Evolutionary conservation across 2,113 vertebrate species (phyloP).

Genomic region (Pipra filicauda): DNA sequence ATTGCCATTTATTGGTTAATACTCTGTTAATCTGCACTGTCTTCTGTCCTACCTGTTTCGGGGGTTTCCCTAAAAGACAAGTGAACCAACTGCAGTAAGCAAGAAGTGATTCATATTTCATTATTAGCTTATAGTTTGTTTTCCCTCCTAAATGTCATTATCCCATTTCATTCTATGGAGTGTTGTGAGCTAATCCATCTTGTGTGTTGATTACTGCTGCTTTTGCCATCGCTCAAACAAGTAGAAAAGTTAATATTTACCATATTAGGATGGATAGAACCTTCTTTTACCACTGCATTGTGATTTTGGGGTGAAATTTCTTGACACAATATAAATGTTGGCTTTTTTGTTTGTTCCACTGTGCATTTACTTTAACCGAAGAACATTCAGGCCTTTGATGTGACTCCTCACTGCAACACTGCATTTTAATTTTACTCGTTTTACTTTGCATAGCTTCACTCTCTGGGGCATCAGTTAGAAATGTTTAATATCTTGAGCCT

Average conservation of each 20-base stretch:
- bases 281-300: neutral
- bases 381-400: neutral
- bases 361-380: neutral
- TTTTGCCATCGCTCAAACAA: neutral
- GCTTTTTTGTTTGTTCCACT: neutral
- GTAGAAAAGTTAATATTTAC: neutral
- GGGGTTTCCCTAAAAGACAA: neutral
- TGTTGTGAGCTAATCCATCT: neutral
- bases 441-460: neutral
- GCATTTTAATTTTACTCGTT: neutral
- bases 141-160: neutral
- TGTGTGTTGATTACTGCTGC: neutral
- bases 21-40: neutral
- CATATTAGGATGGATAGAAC: neutral
- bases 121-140: neutral
- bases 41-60: neutral
- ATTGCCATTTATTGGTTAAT: neutral
- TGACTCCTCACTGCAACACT: neutral
- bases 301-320: neutral
- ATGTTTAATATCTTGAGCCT: neutral
- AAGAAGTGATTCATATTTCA: neutral
- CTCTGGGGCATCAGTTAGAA: neutral
- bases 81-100: neutral
- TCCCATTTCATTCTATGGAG: neutral
- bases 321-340: neutral